Base-by-base conservation (phyloP, 2,113 vertebrate genomes). In the Pachycephala philippinensis region DNA sequence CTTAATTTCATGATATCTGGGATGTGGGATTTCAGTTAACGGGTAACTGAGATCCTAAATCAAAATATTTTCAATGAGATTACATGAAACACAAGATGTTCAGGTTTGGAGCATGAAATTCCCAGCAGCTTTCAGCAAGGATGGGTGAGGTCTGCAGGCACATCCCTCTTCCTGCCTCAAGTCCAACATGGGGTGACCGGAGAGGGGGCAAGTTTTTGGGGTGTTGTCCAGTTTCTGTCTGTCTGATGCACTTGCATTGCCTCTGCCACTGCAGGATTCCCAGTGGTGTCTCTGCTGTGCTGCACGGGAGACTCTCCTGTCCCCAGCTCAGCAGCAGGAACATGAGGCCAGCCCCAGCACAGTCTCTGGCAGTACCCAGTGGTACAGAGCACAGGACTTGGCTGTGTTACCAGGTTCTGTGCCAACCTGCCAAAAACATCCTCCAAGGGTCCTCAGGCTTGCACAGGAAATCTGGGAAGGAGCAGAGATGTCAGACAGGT, bases 1-100 rank as follows among this genome's bases (percentile, higher is more conserved):
- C 68, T 87, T 96, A 94, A 96, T 94, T 96, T 95, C 76, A 81
- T 70, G 71, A 85, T 93, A 92, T 92, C 93, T 33, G 72, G 96
- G 95, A 96, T 92, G 90, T 86, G 88, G 82, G 90, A 90, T 94
- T 96, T 96, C 85, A 75, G 68, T 95, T 95, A 92, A 95, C 0
- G 6, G 72, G 40, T 96, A 96, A 95, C 81, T 94, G 92, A 89
- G 88, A 92, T 92, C 79, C 71, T 94, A 96, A 94, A 96, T 96
- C 85, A 96, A 96, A 97, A 96, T 94, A 95, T 96, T 96, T 96
- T 94, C 85, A 84, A 26, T 70, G 85, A 90, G 68, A 90, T 84
- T 95, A 78, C 54, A 33, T 13, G 76, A 94, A 95, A 93, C 68
- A 74, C 90, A 91, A 95, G 96, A 96, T 89, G 79, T 81, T 93